phyloP scores from a whole-genome alignment of 2,113 vertebrate species.

The Labeo rohita region DNA sequence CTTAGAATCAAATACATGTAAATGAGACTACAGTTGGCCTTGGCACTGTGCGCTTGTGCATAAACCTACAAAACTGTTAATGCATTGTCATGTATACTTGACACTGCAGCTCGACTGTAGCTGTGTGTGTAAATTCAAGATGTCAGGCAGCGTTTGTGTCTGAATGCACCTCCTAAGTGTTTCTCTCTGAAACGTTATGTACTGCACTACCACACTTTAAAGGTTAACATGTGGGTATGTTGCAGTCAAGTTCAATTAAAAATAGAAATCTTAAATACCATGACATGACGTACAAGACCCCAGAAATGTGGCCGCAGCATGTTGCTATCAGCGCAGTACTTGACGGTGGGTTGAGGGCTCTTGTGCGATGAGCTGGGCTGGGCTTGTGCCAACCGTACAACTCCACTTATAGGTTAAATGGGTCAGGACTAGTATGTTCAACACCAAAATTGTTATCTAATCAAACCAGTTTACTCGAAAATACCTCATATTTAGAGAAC shows the following conservation, averaged over 20 bases:
- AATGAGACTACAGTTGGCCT: neutral
- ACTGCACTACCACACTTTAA: neutral
- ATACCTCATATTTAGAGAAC: neutral
- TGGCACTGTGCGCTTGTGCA: neutral
- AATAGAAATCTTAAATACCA: slow-evolving; percentile 21
- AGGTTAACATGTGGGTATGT: neutral
- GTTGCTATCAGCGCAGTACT: neutral
- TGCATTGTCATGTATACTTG: neutral
- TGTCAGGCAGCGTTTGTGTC: neutral
- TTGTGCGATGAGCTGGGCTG: neutral
- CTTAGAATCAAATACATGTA: neutral
- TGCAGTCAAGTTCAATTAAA: neutral
- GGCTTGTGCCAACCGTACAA: neutral
- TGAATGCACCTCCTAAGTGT: neutral
- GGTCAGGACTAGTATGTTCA: neutral
- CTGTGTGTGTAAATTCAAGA: neutral
- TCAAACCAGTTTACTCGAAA: neutral
- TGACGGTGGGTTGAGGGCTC: slow-evolving; percentile 6
- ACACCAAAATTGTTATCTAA: neutral
- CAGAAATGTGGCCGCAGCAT: neutral
- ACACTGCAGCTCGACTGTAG: neutral
- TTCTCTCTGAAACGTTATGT: neutral
- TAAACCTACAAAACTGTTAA: neutral
- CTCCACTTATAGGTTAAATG: neutral
- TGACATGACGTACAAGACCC: neutral